Base-by-base conservation (phyloP, 2,888 invertebrate genomes). In the Arrhopalites spinosus region DNA sequence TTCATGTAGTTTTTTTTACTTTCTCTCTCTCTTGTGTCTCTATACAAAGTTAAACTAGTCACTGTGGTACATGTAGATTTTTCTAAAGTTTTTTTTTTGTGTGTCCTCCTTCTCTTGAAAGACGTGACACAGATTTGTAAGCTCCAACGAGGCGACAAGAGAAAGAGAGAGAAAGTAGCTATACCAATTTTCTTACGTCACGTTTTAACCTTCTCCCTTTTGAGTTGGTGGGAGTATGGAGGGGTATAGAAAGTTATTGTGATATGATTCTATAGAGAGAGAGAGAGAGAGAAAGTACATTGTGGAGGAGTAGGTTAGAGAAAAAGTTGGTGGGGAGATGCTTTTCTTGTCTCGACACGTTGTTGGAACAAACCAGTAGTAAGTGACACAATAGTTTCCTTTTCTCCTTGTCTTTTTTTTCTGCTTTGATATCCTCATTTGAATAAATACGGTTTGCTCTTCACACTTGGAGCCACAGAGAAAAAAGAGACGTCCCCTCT, bases 391-490 rank as follows among this genome's bases (percentile, higher is more conserved):
- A 59, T 59, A 27, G 59, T 59, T 23, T 50, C 7, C 15, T 15
- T 50, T 17, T 59, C 25, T 23, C 23, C 53, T 56, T n/a, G n/a
- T n/a, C n/a, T n/a, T n/a, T n/a, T n/a, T n/a, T 23, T n/a, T 36
- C 30, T 43, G 5, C 30, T 64, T 64, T 64, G 64, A 64, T 64
- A 64, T 64, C 36, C 64, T 64, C 64, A 64, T 64, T 64, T 64
- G 20, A 30, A 64, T 64, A 43, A 64, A 64, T 36, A 64, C 59
- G 59, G 11, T 59, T 27, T 36, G 25, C 59, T 59, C 25, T 27
- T 59, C 59, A 59, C 59, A 59, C 59, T 25, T 15, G 53, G 8
- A 56, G 2, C 53, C 53, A 59, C 23, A 1, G 27, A 11, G 27
- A 59, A 25, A 59, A 59, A 23, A 23, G 59, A 23, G 59, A 20